Base-by-base conservation (phyloP, 1,140 invertebrate genomes). In the Drosophila equinoxialis region DNA sequence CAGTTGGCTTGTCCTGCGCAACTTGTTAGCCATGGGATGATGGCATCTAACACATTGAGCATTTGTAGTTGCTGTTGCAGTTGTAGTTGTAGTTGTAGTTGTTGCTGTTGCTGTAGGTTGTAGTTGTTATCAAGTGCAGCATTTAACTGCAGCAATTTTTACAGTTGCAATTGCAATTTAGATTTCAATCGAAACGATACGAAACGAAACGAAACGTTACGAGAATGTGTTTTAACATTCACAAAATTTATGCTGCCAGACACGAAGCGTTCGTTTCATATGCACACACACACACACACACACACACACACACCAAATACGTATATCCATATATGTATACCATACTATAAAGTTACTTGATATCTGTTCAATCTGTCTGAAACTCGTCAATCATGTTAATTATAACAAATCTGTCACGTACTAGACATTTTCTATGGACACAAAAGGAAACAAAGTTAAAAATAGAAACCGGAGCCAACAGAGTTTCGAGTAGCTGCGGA, bases 361-460 rank as follows among this genome's bases (percentile, higher is more conserved):
- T 51, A 51, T 51, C 45, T 20, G 45, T 60, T 60, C 42, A 37
- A 41, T 17, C 14, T 17, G 81, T 73, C 67, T 68, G 54, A 72
- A 79, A 77, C 80, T 83, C 81, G 81, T 83, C 81, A 83, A 83
- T 83, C 81, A 83, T 74, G 72, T 84, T 83, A 83, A 83, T 83
- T 83, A 83, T 83, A 83, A 83, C 81, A 83, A 83, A 83, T 83
- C 81, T 83, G 81, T 83, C 81, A 83, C 81, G 81, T 83, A 68
- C 63, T 66, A 64, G 69, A 79, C 76, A 83, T 83, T 83, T 83
- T 70, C n/a, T 51, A 51, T 51, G 45, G 17, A 48, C 37, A 58
- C 37, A 30, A 42, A 20, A 26, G n/a, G 26, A 65, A 14, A 37
- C 55, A 79, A 61, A 59, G 51, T 41, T 13, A 45, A 66, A 69